Evolutionary conservation across 2,888 invertebrate species (phyloP).

Genomic region (Ophonus ardosiacus): DNA sequence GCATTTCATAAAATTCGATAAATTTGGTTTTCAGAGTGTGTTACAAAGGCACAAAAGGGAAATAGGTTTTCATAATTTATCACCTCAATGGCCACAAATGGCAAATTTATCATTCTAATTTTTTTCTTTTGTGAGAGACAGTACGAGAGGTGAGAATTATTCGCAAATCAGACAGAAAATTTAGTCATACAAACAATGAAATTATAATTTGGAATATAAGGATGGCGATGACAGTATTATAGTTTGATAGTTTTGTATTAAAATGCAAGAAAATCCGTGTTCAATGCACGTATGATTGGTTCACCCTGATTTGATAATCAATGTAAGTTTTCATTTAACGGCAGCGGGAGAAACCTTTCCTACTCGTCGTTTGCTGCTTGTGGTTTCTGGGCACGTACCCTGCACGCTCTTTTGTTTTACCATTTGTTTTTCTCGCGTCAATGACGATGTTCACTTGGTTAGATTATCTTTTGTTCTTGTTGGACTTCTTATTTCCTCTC

Average conservation of each 20-base stretch:
- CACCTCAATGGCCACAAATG: slow-evolving; percentile 59
- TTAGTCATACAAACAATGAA: no score
- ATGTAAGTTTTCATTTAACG: slow-evolving; percentile 18
- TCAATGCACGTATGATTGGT: background rate
- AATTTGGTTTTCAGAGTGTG: slow-evolving; percentile 42
- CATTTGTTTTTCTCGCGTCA: slow-evolving; percentile 52
- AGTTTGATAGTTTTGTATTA: no score
- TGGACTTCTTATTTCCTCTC: background rate
- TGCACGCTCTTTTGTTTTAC: slow-evolving; percentile 51
- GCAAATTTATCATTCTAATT: slow-evolving; percentile 54
- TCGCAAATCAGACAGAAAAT: background rate
- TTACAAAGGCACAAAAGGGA: slow-evolving; percentile 53
- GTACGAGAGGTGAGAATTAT: slow-evolving; percentile 2
- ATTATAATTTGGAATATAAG: no score
- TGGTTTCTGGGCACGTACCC: slow-evolving; percentile 23
- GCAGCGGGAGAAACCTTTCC: background rate
- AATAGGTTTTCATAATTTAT: slow-evolving; percentile 61
- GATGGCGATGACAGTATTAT: no score
- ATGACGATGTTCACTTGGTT: slow-evolving; percentile 52
- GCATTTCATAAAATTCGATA: background rate
- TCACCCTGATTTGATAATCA: background rate
- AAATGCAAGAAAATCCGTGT: no score
- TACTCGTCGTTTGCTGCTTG: background rate
- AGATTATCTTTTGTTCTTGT: slow-evolving; percentile 51
- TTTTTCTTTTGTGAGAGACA: slow-evolving; percentile 54